Percentiles rank a stretch among this genome's conserved stretches.
phyloP scores from a whole-genome alignment of 2,888 invertebrate species.

The Zaprionus bogoriensis region DNA sequence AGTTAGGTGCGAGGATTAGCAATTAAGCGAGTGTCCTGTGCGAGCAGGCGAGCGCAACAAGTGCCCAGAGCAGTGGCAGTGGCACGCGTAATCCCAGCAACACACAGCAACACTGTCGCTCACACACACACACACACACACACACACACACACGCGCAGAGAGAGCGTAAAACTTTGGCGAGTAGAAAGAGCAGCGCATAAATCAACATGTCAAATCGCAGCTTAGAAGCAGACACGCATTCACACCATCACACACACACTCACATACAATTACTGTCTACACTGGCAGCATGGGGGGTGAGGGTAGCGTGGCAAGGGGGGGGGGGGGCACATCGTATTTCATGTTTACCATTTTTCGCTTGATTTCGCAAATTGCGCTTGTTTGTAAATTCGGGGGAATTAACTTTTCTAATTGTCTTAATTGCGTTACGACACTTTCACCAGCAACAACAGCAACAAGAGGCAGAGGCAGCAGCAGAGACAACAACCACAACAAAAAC shows the following conservation, averaged over 20 bases:
- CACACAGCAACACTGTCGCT: conserved; percentile 7
- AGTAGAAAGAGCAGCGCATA: conserved; percentile 57
- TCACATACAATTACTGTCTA: conserved; percentile 2
- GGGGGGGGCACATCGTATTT: conserved; percentile 35
- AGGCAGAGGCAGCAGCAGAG: neutral
- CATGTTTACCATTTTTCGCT: conserved; percentile 64
- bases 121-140: neutral
- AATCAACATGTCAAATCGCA: conserved; percentile 77
- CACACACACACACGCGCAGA: neutral
- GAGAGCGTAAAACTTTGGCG: conserved; percentile 3
- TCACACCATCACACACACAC: neutral
- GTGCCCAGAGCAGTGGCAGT: conserved; percentile 55
- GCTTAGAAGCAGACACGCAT: conserved; percentile 49
- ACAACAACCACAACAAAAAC: conserved; percentile 7
- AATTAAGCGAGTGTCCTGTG: conserved; percentile 69
- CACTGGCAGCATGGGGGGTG: neutral
- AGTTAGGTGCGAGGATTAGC: conserved; percentile 64
- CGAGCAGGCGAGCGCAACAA: conserved; percentile 54
- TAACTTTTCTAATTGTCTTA: conserved; percentile 64
- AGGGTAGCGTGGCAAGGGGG: neutral
- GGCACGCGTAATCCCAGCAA: conserved; percentile 59
- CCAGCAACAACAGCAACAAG: conserved; percentile 6
- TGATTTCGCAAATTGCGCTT: conserved; percentile 25
- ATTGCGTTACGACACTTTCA: conserved; percentile 45
- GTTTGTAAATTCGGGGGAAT: conserved; percentile 36